phyloP scores from a whole-genome alignment of 2,113 vertebrate species.

The Circaetus gallicus region DNA sequence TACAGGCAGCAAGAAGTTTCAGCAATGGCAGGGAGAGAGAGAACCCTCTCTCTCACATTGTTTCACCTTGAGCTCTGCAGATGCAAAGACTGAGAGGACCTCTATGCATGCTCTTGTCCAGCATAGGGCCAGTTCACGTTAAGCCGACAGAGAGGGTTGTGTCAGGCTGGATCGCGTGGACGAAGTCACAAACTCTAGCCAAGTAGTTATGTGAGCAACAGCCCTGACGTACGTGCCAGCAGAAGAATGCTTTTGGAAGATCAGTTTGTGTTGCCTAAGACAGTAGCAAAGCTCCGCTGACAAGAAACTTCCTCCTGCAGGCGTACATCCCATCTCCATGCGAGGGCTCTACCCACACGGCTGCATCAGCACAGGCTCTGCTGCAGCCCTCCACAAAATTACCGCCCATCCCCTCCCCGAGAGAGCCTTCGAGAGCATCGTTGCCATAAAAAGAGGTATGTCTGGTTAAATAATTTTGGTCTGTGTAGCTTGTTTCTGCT shows the following conservation, averaged over 20 bases:
- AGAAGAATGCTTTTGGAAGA: neutral
- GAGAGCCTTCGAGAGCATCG: neutral
- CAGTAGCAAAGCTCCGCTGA: neutral
- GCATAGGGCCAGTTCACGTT: neutral
- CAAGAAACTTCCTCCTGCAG: neutral
- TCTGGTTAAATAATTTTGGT: neutral
- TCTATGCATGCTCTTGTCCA: neutral
- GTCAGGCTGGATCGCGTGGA: accelerated
- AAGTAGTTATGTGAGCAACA: neutral
- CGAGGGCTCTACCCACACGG: accelerated
- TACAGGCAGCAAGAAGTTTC: neutral
- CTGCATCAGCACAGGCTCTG: neutral
- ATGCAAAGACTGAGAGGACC: neutral
- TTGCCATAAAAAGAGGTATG: neutral
- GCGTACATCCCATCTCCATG: neutral
- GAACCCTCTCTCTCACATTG: neutral
- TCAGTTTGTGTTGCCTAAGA: neutral
- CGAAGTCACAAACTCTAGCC: neutral
- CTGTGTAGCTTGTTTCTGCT: neutral
- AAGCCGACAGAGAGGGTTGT: accelerated
- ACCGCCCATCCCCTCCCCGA: accelerated
- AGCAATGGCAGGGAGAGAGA: accelerated
- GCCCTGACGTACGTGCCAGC: neutral
- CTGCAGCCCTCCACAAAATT: neutral
- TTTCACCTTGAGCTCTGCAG: neutral